These are phyloP conservation scores for Exocentrus adspersus DNA, from an alignment of 2,888 invertebrate genomes.

Conservation along the genomic window DNA sequence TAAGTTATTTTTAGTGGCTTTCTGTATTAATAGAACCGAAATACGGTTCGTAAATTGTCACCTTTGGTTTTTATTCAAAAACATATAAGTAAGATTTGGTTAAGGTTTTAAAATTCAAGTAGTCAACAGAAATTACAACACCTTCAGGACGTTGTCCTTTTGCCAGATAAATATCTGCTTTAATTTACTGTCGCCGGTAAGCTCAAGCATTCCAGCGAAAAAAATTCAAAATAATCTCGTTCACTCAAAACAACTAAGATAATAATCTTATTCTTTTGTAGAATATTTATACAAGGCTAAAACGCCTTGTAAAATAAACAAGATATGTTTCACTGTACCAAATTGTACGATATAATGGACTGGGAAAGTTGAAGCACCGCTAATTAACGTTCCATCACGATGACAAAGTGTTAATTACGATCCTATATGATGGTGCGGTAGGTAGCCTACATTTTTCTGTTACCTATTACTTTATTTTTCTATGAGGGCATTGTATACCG, in stretches of 20 bases:
- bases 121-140: no score
- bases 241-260: conserved; percentile 9
- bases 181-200: conserved; percentile 15
- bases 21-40: no score
- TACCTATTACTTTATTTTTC: background rate
- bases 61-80: no score
- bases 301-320: conserved; percentile 13
- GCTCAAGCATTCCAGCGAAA: conserved; percentile 17
- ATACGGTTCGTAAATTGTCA: no score
- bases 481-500: background rate
- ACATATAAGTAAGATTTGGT: no score
- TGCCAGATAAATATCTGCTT: background rate
- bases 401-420: conserved; percentile 1
- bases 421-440: background rate
- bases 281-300: conserved; percentile 18
- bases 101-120: no score
- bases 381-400: background rate
- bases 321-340: conserved; percentile 9
- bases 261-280: conserved; percentile 18
- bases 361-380: background rate
- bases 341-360: conserved; percentile 3
- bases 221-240: background rate
- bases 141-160: no score
- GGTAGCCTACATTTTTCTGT: background rate
- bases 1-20: no score